Conservation (phyloP, 2,888 invertebrate genomes). For the Agrotis clavis region DNA sequence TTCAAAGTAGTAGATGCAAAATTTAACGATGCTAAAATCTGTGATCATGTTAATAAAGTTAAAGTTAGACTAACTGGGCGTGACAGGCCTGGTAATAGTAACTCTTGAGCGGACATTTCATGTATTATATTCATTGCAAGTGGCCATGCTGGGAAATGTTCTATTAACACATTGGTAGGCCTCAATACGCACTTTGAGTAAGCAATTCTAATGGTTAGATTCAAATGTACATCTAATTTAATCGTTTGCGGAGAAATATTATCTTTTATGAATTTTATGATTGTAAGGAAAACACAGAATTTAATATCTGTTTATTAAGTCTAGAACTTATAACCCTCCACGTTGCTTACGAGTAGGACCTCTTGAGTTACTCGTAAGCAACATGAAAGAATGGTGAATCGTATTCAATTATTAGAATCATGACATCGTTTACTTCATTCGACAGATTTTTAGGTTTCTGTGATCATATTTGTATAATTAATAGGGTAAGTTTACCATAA, state of each 20-base stretch:
- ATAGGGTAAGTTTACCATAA: neutral
- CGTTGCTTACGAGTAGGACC: too few species aligned
- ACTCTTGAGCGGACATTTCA: constrained; percentile 49
- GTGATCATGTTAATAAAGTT: constrained; percentile 69
- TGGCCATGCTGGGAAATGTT: constrained; percentile 58
- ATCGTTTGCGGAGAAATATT: constrained; percentile 44
- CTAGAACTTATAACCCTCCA: too few species aligned
- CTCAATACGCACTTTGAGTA: constrained; percentile 42
- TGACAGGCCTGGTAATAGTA: constrained; percentile 65
- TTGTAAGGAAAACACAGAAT: neutral
- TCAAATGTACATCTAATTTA: constrained; percentile 46
- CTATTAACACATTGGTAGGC: constrained; percentile 58
- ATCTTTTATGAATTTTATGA: constrained; percentile 13
- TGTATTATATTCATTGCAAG: constrained; percentile 62
- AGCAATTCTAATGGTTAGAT: constrained; percentile 41
- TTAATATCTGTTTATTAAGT: neutral
- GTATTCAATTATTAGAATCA: neutral
- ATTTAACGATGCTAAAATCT: constrained; percentile 73
- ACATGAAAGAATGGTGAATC: neutral
- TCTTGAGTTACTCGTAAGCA: neutral
- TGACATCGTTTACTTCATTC: neutral
- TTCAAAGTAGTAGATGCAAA: constrained; percentile 62
- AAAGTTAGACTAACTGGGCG: constrained; percentile 68
- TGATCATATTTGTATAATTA: too few species aligned
- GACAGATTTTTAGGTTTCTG: neutral